A percentile compares a stretch with the other conserved stretches of the same genome.
These are phyloP conservation scores for Hoplias malabaricus DNA, from an alignment of 2,113 vertebrate genomes.

Conservation along the genomic window DNA sequence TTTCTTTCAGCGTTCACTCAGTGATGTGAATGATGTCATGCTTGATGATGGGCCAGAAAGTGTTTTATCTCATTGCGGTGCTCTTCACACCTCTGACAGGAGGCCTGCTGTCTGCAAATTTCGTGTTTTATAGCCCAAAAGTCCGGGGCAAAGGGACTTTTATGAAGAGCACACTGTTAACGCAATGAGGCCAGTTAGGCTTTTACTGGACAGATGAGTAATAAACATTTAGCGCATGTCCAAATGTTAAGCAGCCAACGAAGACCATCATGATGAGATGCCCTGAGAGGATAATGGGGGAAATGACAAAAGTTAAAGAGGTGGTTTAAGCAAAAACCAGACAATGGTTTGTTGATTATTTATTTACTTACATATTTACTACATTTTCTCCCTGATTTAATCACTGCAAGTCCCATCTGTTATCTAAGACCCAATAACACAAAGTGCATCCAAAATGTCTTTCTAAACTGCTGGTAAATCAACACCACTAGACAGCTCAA, in stretches of 20 bases:
- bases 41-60: constrained; percentile 64
- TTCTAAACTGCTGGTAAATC: too few species aligned
- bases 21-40: constrained; percentile 59
- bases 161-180: constrained; percentile 44
- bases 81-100: constrained; percentile 25
- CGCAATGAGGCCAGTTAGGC: constrained; percentile 41
- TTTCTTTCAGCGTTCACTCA: constrained; percentile 41
- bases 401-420: too few species aligned
- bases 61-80: constrained; percentile 64
- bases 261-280: background rate
- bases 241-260: constrained; percentile 10
- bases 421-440: too few species aligned
- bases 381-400: too few species aligned
- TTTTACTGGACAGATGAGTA: constrained; percentile 29
- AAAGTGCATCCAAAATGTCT: too few species aligned
- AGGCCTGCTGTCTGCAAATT: constrained; percentile 49
- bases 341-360: too few species aligned
- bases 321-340: too few species aligned
- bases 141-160: constrained; percentile 40
- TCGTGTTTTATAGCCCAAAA: constrained; percentile 46
- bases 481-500: too few species aligned
- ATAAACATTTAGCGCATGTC: constrained; percentile 36
- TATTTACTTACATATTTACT: too few species aligned
- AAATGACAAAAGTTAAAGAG: background rate
- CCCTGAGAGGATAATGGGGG: background rate